Evolutionary conservation across 1,140 invertebrate species (phyloP).

Genomic region (Sweltsa coloradensis): DNA sequence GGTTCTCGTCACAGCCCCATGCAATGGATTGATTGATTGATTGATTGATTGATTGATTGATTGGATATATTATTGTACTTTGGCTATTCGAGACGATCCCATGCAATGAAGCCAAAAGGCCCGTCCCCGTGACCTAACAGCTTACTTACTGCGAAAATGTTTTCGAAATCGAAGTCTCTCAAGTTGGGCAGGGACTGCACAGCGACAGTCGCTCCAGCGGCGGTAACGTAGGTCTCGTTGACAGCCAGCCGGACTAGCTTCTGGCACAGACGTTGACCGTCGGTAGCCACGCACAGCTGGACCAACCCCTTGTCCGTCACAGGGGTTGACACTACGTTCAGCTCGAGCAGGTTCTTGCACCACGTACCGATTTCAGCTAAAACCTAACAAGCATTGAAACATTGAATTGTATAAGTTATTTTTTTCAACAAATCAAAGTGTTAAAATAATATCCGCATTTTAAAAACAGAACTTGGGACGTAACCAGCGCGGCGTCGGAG

Average conservation of each 20-base stretch:
- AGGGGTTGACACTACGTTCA: conserved; percentile 24
- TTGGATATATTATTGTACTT: too few relatives aligned
- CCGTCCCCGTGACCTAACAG: too few relatives aligned
- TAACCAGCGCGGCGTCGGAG: too few relatives aligned
- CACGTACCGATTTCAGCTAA: conserved; percentile 19
- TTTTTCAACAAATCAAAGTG: conserved; percentile 3
- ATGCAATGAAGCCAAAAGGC: too few relatives aligned
- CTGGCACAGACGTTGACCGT: conserved; percentile 18
- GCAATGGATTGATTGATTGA: too few relatives aligned
- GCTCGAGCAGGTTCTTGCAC: conserved; percentile 21
- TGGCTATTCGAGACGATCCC: too few relatives aligned
- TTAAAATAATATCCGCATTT: too few relatives aligned
- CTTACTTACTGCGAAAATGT: conserved; percentile 22
- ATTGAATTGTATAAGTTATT: background rate
- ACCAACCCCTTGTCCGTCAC: conserved; percentile 24
- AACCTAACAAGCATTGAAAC: conserved; percentile 14
- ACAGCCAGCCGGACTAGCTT: conserved; percentile 21
- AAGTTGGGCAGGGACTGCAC: conserved; percentile 21
- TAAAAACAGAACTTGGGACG: too few relatives aligned
- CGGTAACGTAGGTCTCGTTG: conserved; percentile 21
- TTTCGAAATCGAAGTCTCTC: conserved; percentile 25
- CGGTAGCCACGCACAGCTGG: conserved; percentile 16
- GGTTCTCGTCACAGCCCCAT: too few relatives aligned
- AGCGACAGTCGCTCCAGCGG: conserved; percentile 19
- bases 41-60: too few relatives aligned